Base-by-base conservation (phyloP, 1,140 invertebrate genomes). In the Drosophila kikkawai region DNA sequence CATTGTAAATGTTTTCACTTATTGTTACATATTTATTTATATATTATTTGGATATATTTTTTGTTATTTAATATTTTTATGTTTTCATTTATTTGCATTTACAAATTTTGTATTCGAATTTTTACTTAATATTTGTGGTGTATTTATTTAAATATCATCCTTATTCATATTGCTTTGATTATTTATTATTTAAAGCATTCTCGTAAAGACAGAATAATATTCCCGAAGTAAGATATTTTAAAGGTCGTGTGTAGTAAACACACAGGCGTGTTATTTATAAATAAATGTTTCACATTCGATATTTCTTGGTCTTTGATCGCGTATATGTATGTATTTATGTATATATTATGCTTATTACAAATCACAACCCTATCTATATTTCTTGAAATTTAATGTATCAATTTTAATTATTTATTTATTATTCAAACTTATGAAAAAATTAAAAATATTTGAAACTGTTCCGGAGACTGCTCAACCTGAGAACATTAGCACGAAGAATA, bases 401-500 rank as follows among this genome's bases (percentile, higher is more conserved):
- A 19, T 22, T 37, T 1, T 15, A 55, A 22, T 9, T 36, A 37
- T 37, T 55, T 15, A 37, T 37, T 55, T 53, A 4, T 37, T 37
- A 13, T 37, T 37, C 22, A 37, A 11, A 7, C 4, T 22, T 22
- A 6, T 19, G 1, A 12, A 22, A 22, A 37, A 55, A 3, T 19
- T 55, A 37, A 13, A 22, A 51, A 51, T 11, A 15, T 37, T 55
- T 37, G 0, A 37, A 37, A 37, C 17, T 15, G 34, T 55, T 55
- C 7, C 12, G 22, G 7, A 15, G 34, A 36, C 51, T 37, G 7
- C 34, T 22, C 17, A 55, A 37, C 34, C 15, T 55, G 34, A 37
- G 51, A 37, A 37, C 22, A 55, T 55, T 22, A 55, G 34, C 34
- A 37, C 19, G 12, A 37, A 15, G 34, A 55, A 55, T 50, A 50